phyloP scores from a whole-genome alignment of 2,113 vertebrate species.

The Arenaria interpres region DNA sequence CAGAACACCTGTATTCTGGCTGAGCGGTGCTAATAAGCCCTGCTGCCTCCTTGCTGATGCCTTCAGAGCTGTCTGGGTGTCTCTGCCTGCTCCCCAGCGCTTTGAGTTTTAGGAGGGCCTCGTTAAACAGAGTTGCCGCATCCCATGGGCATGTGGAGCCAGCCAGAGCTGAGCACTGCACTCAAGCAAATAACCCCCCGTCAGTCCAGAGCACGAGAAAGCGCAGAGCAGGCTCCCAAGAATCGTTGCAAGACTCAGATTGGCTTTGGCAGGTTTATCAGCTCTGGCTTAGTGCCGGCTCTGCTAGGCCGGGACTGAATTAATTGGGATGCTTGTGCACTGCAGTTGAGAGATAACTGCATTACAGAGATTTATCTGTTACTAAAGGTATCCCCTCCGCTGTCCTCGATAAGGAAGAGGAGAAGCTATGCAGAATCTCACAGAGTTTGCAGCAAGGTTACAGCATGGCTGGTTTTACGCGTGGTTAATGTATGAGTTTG shows the following conservation, averaged over 20 bases:
- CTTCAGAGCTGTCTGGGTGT: neutral
- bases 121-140: neutral
- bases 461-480: neutral
- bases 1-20: neutral
- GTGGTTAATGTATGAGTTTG: constrained; percentile 40
- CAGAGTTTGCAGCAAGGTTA: constrained; percentile 30
- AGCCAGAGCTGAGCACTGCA: neutral
- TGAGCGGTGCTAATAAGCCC: neutral
- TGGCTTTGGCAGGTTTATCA: constrained; percentile 67
- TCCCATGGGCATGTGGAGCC: neutral
- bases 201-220: neutral
- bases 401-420: constrained; percentile 25
- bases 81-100: neutral
- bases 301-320: constrained; percentile 65
- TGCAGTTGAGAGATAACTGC: constrained; percentile 67
- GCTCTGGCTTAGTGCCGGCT: constrained; percentile 62
- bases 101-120: neutral
- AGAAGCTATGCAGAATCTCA: constrained; percentile 31
- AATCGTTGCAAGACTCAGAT: constrained; percentile 46
- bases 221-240: neutral
- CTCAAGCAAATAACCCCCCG: neutral
- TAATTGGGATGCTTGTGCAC: constrained; percentile 65
- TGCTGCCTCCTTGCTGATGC: neutral
- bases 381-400: constrained; percentile 58
- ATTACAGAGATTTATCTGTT: constrained; percentile 68